Conservation (phyloP, 2,797 vertebrate genomes). For the Bucorvus abyssinicus region DNA sequence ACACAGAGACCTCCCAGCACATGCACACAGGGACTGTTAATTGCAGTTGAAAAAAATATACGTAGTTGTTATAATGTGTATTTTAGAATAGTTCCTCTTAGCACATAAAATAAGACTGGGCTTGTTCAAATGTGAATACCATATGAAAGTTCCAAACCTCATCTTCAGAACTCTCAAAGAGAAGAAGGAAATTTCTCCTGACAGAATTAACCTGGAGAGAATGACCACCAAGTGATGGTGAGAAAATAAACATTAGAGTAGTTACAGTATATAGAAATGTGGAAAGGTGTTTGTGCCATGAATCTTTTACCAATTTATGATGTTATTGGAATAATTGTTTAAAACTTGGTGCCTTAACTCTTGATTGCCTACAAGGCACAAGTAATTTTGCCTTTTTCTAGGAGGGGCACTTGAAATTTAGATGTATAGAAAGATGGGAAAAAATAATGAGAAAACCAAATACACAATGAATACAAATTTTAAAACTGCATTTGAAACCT, state of each 20-base stretch:
- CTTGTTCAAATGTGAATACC: not conserved
- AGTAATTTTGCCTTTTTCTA: not conserved
- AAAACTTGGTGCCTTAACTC: not conserved
- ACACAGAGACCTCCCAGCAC: not conserved
- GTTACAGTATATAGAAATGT: not conserved
- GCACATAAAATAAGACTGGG: not conserved
- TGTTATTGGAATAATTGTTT: not conserved
- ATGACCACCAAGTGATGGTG: not conserved
- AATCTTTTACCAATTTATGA: not conserved
- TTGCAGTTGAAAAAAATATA: not conserved
- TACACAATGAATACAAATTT: not conserved
- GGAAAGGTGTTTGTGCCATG: not conserved
- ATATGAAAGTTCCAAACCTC: not conserved
- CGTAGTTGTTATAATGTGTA: not conserved
- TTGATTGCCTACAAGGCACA: not conserved
- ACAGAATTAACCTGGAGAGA: not conserved
- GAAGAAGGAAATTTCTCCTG: not conserved
- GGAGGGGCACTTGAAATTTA: conserved; percentile 9
- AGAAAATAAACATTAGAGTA: not conserved
- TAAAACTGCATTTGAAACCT: conserved; percentile 17
- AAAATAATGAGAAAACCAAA: not conserved
- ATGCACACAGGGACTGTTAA: not conserved
- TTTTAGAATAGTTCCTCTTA: not conserved
- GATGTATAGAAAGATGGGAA: not conserved
- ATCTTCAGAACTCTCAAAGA: not conserved